Conservation (phyloP, 2,113 vertebrate genomes). For the Hymenochirus boettgeri region DNA sequence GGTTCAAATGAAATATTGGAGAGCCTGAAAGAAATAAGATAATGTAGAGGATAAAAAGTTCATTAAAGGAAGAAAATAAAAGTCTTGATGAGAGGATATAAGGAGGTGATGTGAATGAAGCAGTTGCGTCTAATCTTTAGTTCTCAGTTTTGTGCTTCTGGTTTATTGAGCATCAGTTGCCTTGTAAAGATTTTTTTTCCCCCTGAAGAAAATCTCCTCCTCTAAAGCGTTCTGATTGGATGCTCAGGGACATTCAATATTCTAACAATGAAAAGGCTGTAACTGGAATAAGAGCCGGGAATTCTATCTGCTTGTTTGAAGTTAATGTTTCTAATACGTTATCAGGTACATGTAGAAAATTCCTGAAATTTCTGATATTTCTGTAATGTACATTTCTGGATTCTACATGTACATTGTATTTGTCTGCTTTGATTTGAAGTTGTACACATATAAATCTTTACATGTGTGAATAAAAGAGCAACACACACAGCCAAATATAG, state of each 20-base stretch:
- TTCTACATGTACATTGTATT: too few relatives aligned
- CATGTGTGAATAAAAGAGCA: too few relatives aligned
- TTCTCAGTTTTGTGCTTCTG: slow-evolving; percentile 15
- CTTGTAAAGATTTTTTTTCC: slow-evolving; percentile 29
- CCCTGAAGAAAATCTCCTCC: slow-evolving; percentile 22
- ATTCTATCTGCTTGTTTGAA: neutral
- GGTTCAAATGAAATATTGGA: too few relatives aligned
- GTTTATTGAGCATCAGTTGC: slow-evolving; percentile 28
- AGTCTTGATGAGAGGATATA: neutral
- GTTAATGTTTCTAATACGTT: too few relatives aligned
- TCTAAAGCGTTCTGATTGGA: slow-evolving; percentile 30
- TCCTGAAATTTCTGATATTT: too few relatives aligned
- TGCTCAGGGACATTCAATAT: slow-evolving; percentile 14
- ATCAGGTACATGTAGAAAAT: too few relatives aligned
- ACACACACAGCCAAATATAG: too few relatives aligned
- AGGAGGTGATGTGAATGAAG: neutral
- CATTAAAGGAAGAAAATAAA: neutral
- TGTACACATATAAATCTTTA: too few relatives aligned
- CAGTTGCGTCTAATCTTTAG: neutral
- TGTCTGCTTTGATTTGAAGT: too few relatives aligned
- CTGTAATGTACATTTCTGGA: too few relatives aligned
- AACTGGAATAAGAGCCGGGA: neutral
- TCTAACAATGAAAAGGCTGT: slow-evolving; percentile 20
- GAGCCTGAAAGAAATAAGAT: neutral
- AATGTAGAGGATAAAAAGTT: neutral